Evolutionary conservation across 2,113 vertebrate genomes (phyloP), one percentile per base, ranked within the genome.

Genomic region (Regulus satrapa): DNA sequence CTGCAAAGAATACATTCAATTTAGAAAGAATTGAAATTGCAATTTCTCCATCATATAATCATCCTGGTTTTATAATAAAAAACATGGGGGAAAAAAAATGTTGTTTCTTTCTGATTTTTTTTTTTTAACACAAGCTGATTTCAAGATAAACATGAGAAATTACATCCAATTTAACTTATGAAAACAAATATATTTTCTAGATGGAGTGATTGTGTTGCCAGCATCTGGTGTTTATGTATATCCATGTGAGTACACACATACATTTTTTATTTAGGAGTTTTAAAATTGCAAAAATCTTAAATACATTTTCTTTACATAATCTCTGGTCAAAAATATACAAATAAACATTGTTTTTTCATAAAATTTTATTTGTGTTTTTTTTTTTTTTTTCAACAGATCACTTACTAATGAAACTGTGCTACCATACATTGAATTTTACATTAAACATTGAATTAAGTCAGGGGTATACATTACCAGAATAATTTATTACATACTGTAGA

Each of bases 391-490:
- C 11, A 10, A 68, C 10, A 88, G 40, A 76, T 19, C 23, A 71
- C 85, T 94, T 74, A 79, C 18, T 79, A 66, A 67, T 81, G 29
- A 81, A 95, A 92, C 18, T 51, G 23, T 88, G 59, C 10, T 66
- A 31, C 6, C 41, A 8, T 52, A 20, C 41, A 92, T 87, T 87
- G 62, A 95, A 94, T 92, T 95, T 91, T 40, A 73, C 49, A 93
- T 78, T 92, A 68, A 92, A 84, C 16, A 69, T 75, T 64, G 74
- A 93, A 91, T 75, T 88, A 92, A 95, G 63, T 43, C 46, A 56
- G 29, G 68, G 59, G 21, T 86, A 89, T 74, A 90, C 89, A 92
- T 67, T 83, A 75, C 71, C 52, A 43, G 88, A 96, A 92, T 38
- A 94, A 92, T 95, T 88, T 71, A 89, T 93, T 66, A 88, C 40